phyloP scores from a whole-genome alignment of 2,113 vertebrate species.

The Peromyscus californicus region DNA sequence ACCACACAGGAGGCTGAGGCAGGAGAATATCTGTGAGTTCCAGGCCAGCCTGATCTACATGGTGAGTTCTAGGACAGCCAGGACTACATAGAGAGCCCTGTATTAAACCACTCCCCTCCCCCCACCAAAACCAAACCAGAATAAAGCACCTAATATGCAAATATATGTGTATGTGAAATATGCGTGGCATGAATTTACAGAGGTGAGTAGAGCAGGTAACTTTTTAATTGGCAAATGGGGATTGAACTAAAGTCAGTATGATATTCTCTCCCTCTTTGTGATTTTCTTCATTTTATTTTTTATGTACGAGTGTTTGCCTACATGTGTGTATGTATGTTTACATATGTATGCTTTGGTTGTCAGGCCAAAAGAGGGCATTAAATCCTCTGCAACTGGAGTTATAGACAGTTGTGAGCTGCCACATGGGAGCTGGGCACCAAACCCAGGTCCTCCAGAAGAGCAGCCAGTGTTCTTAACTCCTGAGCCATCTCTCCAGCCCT shows the following conservation, averaged over 20 bases:
- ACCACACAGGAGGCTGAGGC: neutral
- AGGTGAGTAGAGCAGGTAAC: neutral
- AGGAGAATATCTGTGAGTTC: neutral
- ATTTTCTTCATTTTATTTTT: neutral
- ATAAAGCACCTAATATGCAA: neutral
- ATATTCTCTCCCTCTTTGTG: neutral
- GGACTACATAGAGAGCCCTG: neutral
- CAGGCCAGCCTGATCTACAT: neutral
- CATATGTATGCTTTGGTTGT: neutral
- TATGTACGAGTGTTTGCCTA: neutral
- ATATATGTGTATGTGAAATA: constrained; percentile 20
- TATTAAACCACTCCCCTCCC: neutral
- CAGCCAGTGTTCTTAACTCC: neutral
- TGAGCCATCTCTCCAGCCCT: neutral
- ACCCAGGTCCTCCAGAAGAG: neutral
- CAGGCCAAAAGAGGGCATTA: neutral
- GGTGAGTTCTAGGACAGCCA: neutral
- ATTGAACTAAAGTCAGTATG: neutral
- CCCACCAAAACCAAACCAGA: neutral
- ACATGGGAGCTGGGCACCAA: neutral
- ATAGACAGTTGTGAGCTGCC: neutral
- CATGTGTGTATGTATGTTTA: neutral
- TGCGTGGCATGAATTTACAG: neutral
- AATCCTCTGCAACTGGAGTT: neutral
- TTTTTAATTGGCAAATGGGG: constrained; percentile 47